phyloP scores from a whole-genome alignment of 1,140 invertebrate genomes.

The Palaemon carinicauda region DNA sequence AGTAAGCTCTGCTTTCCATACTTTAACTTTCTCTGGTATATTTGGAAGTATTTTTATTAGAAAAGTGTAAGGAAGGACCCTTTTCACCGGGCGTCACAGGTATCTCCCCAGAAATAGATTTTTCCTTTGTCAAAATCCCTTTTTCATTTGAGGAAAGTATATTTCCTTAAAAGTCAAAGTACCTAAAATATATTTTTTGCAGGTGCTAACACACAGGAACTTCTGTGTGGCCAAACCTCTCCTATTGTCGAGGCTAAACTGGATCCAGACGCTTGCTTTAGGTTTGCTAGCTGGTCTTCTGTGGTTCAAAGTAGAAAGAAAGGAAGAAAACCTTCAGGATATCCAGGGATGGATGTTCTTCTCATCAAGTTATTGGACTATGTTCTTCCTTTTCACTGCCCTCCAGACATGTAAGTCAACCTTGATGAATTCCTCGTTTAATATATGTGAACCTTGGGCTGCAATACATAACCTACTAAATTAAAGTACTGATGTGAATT shows the following conservation, averaged over 20 bases:
- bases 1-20: no score
- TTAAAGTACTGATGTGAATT: no score
- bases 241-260: conserved; percentile 83
- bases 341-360: conserved; percentile 90
- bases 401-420: conserved; percentile 75
- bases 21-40: no score
- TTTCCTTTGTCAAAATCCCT: no score
- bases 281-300: conserved; percentile 79
- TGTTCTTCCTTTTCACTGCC: conserved; percentile 83
- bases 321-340: conserved; percentile 79
- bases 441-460: no score
- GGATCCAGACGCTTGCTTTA: conserved; percentile 80
- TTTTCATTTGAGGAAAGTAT: no score
- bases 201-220: conserved; percentile 76
- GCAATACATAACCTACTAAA: not conserved
- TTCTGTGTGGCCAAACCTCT: conserved; percentile 80
- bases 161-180: not conserved
- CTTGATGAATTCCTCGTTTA: no score
- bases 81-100: no score
- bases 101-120: no score
- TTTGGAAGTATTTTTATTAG: no score
- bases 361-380: conserved; percentile 86
- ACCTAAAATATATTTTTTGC: not conserved
- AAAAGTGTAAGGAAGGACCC: no score
- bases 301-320: conserved; percentile 81